These are phyloP conservation scores for Archaeoteleia sp. DNA, from an alignment of 2,888 invertebrate genomes.

Conservation along the genomic window DNA sequence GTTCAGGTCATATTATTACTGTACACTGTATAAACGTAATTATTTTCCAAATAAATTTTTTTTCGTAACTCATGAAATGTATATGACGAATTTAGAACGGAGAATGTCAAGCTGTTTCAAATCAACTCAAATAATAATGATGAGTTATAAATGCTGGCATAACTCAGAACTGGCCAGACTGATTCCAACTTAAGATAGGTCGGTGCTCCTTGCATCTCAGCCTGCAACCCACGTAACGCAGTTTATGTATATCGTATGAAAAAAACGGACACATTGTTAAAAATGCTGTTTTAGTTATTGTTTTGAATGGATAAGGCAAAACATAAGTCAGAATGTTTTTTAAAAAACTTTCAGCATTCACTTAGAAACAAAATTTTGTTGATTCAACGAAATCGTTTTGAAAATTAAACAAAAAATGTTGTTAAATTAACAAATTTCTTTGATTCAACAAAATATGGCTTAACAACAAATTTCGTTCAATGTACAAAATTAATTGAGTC, in stretches of 20 bases:
- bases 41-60: too few species aligned
- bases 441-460: too few species aligned
- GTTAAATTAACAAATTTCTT: too few species aligned
- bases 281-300: constrained; percentile 45
- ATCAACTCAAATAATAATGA: constrained; percentile 70
- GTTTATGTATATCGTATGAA: constrained; percentile 42
- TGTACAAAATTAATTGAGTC: too few species aligned
- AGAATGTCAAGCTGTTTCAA: constrained; percentile 63
- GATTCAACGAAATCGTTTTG: too few species aligned
- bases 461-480: too few species aligned
- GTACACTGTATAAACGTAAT: too few species aligned
- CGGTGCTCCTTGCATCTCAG: constrained; percentile 60
- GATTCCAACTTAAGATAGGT: constrained; percentile 67
- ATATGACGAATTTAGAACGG: constrained; percentile 44
- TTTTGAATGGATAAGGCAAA: constrained; percentile 31
- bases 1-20: too few species aligned
- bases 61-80: constrained; percentile 27
- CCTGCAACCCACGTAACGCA: constrained; percentile 59
- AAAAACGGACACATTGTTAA: constrained; percentile 50
- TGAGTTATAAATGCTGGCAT: constrained; percentile 66
- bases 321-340: constrained; percentile 21
- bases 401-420: too few species aligned
- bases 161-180: constrained; percentile 64
- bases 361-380: too few species aligned
- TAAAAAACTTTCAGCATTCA: too few species aligned